Percentiles rank a stretch among this genome's conserved stretches.
phyloP scores from a whole-genome alignment of 2,888 invertebrate genomes.

The Ellobium chinense region DNA sequence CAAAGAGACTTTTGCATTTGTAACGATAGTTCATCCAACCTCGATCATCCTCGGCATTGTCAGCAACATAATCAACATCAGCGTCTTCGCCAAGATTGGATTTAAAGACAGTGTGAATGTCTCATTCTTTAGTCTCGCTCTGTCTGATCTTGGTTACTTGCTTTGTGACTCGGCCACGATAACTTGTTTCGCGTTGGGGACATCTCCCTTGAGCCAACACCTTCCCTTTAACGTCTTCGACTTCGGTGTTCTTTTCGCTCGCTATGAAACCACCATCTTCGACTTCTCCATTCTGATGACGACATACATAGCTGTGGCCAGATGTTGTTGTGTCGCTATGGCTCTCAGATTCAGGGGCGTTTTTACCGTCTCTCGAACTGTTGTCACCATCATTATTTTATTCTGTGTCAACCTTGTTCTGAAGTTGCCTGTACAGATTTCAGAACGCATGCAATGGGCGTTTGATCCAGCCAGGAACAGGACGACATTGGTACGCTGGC shows the following conservation, averaged over 20 bases:
- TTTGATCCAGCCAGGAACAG: neutral
- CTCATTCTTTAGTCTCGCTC: neutral
- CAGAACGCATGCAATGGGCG: neutral
- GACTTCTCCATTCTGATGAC: neutral
- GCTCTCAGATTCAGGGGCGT: neutral
- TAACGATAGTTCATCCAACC: neutral
- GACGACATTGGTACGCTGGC: neutral
- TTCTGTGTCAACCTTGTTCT: neutral
- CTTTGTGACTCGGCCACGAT: neutral
- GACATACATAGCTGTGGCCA: neutral
- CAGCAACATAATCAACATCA: neutral
- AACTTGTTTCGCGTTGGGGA: neutral
- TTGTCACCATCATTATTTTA: neutral
- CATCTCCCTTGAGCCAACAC: neutral
- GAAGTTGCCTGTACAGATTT: neutral
- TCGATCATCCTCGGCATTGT: neutral
- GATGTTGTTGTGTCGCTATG: neutral
- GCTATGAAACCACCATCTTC: neutral
- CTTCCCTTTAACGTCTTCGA: neutral
- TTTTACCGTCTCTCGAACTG: neutral
- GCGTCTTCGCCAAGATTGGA: neutral
- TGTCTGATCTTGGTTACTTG: neutral
- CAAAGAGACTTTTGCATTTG: neutral
- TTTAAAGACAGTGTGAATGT: neutral
- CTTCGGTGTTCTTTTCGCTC: neutral